These are phyloP conservation scores for Dicentrarchus labrax DNA, from an alignment of 2,113 vertebrate species.

Conservation along the genomic window DNA sequence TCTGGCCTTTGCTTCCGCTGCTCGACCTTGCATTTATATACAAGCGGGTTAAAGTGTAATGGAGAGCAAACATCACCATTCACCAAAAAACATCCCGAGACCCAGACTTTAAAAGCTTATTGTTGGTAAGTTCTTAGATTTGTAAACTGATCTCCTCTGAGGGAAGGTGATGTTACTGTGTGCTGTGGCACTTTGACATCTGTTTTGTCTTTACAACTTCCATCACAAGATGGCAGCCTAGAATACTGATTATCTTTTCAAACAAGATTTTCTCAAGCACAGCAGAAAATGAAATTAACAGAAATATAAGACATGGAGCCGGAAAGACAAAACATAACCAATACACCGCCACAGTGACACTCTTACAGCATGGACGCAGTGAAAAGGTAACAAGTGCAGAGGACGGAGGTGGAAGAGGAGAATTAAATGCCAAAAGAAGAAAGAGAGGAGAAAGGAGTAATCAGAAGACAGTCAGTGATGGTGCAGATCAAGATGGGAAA, in stretches of 20 bases:
- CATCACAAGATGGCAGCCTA: constrained; percentile 60
- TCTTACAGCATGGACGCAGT: neutral
- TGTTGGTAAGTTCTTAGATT: neutral
- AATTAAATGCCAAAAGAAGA: neutral
- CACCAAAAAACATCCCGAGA: constrained; percentile 41
- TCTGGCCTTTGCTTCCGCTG: constrained; percentile 66
- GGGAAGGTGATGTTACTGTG: neutral
- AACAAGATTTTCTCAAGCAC: neutral
- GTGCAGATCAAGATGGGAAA: too few species aligned
- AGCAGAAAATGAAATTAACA: neutral
- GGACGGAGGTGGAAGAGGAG: neutral
- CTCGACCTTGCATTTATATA: constrained; percentile 39
- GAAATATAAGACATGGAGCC: neutral
- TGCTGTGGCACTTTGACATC: neutral
- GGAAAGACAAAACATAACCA: neutral
- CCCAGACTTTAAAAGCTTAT: constrained; percentile 26
- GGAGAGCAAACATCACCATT: constrained; percentile 74
- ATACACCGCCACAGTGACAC: neutral
- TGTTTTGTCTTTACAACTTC: neutral
- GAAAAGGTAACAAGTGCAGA: neutral
- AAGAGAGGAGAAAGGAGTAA: neutral
- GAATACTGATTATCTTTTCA: neutral
- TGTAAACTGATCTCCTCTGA: constrained; percentile 5
- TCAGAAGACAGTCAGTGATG: neutral
- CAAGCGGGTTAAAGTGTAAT: constrained; percentile 81